Base-by-base conservation (phyloP, 92 coral and sea anemone genomes). In the Galaxea fascicularis region DNA sequence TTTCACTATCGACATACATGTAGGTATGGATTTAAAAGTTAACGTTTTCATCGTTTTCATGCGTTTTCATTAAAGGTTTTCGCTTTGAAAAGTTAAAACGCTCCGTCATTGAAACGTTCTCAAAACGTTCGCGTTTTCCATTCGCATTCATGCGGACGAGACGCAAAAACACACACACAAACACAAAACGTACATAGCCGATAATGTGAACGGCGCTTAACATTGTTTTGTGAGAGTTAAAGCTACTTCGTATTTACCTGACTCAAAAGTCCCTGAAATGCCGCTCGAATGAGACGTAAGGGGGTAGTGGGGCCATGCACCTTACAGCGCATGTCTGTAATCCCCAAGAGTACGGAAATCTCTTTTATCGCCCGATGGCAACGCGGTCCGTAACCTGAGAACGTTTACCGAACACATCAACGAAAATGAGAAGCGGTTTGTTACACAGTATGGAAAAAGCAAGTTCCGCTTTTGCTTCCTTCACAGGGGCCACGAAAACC, bases 291-390 rank as follows among this genome's bases (percentile, higher is more conserved):
- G 58, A 97, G 88, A 73, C 97, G 94, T 63, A 97, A 82, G 17
- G 99, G 94, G n/a, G 98, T 97, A 4, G 99, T 92, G 4, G 98
- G 89, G 9, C 99, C 99, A 16, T 80, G 77, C 10, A 97, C 93
- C 90, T 94, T 97, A 81, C 99, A 97, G 89, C 98, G 93, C 99
- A 97, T 94, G 89, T 97, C 98, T 39, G 88, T 87, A 60, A 97
- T 97, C 25, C 99, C 99, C 64, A 97, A 89, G 44, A 94, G 91
- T 30, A 92, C 90, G 1, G 98, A 95, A 44, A 97, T 91, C 65
- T 95, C 99, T 72, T 89, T 95, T 83, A 97, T 94, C 4, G 93
- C 94, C 56, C 99, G 91, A 56, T 97, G 99, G 70, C 99, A 94
- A 76, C 99, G 95, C 35, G 94, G 82, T 74, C 99, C 99, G 83